Percentiles rank a stretch among this genome's conserved stretches.
Conservation (phyloP, 2,113 vertebrate genomes). For the Hiodon alosoides region DNA sequence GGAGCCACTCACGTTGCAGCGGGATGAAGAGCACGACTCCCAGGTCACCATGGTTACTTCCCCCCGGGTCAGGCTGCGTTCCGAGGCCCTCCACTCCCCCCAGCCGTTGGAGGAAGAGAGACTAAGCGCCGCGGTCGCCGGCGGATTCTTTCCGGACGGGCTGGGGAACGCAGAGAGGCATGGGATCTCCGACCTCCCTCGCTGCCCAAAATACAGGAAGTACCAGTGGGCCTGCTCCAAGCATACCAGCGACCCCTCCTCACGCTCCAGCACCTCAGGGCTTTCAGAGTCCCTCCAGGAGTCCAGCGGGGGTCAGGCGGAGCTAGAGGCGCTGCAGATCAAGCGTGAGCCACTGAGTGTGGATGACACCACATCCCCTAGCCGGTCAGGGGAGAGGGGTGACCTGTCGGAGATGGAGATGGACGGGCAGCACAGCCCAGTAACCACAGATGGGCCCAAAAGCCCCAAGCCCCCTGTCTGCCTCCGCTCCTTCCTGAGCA, state of each 20-base stretch:
- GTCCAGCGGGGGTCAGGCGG: conserved; percentile 59
- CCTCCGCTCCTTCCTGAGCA: conserved; percentile 81
- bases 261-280: conserved; percentile 97
- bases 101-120: conserved; percentile 67
- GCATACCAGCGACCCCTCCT: conserved; percentile 88
- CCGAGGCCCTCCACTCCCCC: conserved; percentile 66
- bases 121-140: conserved; percentile 59
- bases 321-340: conserved; percentile 76
- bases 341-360: conserved; percentile 82
- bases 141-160: conserved; percentile 57
- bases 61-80: conserved; percentile 65
- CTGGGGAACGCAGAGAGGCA: conserved; percentile 75
- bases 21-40: conserved; percentile 63
- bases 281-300: conserved; percentile 93
- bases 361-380: conserved; percentile 81
- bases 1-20: conserved; percentile 59
- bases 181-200: conserved; percentile 71
- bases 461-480: conserved; percentile 78
- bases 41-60: conserved; percentile 70
- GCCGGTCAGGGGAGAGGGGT: conserved; percentile 85
- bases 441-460: conserved; percentile 67
- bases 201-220: conserved; percentile 96
- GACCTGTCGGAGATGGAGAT: conserved; percentile 77
- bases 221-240: conserved; percentile 98
- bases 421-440: conserved; percentile 70